Conservation (phyloP, 2,888 invertebrate species). For the Agonopterix alstromeriana region DNA sequence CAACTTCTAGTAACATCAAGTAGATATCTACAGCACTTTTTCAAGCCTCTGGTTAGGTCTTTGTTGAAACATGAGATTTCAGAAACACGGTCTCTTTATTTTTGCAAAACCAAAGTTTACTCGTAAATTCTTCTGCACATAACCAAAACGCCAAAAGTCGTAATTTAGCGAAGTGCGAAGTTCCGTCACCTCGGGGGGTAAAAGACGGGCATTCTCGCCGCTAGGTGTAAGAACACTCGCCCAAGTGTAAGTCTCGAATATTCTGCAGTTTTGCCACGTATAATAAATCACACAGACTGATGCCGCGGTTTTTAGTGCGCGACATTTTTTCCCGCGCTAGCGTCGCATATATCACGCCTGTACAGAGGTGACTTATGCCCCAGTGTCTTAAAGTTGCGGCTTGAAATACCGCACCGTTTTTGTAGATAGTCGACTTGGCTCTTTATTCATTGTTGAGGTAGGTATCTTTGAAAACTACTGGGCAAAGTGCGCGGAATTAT, state of each 20-base stretch:
- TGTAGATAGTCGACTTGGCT: conserved; percentile 16
- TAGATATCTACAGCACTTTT: no score
- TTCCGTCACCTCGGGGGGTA: conserved; percentile 72
- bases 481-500: not conserved
- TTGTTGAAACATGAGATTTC: no score
- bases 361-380: conserved; percentile 20
- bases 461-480: conserved; percentile 8
- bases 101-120: no score
- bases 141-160: conserved; percentile 21
- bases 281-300: conserved; percentile 70
- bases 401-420: conserved; percentile 36
- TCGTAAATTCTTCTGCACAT: no score
- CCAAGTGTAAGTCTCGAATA: conserved; percentile 52
- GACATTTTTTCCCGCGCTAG: conserved; percentile 76
- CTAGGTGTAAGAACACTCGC: conserved; percentile 61
- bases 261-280: conserved; percentile 56
- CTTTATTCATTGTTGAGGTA: conserved; percentile 15
- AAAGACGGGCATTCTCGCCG: conserved; percentile 20
- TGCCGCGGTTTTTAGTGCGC: conserved; percentile 63
- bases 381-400: conserved; percentile 24
- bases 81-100: no score
- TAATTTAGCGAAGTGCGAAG: conserved; percentile 73
- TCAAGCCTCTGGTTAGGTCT: no score
- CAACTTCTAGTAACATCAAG: no score
- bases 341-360: conserved; percentile 60